These are phyloP conservation scores for Phrynosoma platyrhinos DNA, from an alignment of 2,113 vertebrate species.

Conservation along the genomic window DNA sequence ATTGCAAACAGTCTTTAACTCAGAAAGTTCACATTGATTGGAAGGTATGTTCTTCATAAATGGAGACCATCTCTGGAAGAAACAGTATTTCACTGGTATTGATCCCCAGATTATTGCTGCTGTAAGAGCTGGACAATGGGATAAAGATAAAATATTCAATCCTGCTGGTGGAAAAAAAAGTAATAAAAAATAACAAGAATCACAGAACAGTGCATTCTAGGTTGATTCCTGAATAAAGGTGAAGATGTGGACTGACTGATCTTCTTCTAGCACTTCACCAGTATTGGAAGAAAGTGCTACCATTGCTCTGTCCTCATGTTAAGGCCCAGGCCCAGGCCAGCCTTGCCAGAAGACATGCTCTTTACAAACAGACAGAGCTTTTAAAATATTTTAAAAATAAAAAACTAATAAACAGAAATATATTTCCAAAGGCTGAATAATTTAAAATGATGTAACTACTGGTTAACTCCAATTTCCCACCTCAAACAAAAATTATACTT, in stretches of 20 bases:
- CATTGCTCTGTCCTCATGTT: not conserved
- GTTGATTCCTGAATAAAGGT: not conserved
- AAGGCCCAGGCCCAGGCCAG: not conserved
- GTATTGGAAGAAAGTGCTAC: not conserved
- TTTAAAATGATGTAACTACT: no score
- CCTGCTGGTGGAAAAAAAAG: not conserved
- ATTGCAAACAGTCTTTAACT: not conserved
- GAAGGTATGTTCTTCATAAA: not conserved
- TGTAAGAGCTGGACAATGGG: not conserved
- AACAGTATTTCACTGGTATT: slow-evolving; percentile 14
- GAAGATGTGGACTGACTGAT: no score
- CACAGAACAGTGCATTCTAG: not conserved
- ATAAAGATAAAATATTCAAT: not conserved
- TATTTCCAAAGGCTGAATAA: no score
- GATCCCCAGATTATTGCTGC: not conserved
- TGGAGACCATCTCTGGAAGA: not conserved
- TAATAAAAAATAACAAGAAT: not conserved
- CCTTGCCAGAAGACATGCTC: not conserved
- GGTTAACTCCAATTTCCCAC: no score
- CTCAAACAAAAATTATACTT: not conserved
- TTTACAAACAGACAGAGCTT: not conserved
- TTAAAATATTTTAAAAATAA: not conserved
- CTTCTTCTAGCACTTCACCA: not conserved
- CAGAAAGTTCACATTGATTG: slow-evolving; percentile 4
- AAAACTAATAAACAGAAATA: not conserved